These are phyloP conservation scores for Andrena bucephala DNA, from an alignment of 2,888 invertebrate genomes.

Conservation along the genomic window DNA sequence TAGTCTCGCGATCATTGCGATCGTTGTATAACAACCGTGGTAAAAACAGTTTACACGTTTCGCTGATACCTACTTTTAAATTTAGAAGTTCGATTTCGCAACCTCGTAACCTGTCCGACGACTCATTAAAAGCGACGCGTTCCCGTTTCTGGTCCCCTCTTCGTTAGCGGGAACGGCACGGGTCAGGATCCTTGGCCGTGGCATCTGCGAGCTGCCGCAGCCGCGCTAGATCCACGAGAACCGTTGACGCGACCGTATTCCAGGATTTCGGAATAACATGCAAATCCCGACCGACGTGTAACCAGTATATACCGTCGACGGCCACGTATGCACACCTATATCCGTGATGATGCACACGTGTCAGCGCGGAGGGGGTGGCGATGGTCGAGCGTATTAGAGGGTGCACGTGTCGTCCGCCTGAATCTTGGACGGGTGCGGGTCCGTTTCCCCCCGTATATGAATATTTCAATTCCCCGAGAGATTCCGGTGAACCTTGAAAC, in stretches of 20 bases:
- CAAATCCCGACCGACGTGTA: conserved; percentile 76
- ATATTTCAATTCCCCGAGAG: conserved; percentile 81
- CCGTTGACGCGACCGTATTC: conserved; percentile 76
- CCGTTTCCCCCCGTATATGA: conserved; percentile 75
- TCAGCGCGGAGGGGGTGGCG: neutral
- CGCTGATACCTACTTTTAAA: neutral
- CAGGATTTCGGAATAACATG: conserved; percentile 82
- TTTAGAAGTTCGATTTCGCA: too few relatives aligned
- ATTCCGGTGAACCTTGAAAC: conserved; percentile 77
- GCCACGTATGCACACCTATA: conserved; percentile 63
- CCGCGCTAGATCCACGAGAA: conserved; percentile 72
- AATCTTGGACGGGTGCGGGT: conserved; percentile 45
- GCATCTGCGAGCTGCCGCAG: conserved; percentile 37
- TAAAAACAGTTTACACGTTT: neutral
- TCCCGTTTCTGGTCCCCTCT: neutral
- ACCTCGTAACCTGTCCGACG: neutral
- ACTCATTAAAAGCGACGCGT: neutral
- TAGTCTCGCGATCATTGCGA: neutral
- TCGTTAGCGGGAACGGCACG: conserved; percentile 21
- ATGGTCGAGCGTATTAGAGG: conserved; percentile 27
- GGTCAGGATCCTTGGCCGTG: conserved; percentile 31
- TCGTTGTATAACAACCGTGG: neutral
- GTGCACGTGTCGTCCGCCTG: conserved; percentile 33
- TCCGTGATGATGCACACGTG: conserved; percentile 22
- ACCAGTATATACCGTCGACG: conserved; percentile 24